Percentiles rank a stretch among this genome's conserved stretches.
Evolutionary conservation across 2,797 vertebrate genomes (phyloP).

Genomic region (Alosa sapidissima): DNA sequence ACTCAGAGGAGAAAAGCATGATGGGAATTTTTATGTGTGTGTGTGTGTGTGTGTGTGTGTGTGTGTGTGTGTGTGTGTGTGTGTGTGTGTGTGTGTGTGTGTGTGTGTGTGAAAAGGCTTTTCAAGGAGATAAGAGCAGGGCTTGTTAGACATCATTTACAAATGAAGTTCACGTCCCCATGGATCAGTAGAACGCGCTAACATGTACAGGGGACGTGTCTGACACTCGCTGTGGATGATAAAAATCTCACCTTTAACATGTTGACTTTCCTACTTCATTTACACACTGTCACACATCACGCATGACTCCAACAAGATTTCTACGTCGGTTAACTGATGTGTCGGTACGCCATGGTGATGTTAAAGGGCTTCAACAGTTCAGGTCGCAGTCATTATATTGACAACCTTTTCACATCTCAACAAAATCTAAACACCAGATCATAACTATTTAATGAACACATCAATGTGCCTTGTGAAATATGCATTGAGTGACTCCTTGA

Average conservation of each 20-base stretch:
- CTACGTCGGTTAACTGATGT: too few species aligned
- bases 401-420: neutral
- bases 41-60: neutral
- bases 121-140: too few species aligned
- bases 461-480: neutral
- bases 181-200: neutral
- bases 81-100: neutral
- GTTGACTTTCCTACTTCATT: constrained; percentile 7
- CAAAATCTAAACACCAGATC: neutral
- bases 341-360: too few species aligned
- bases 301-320: too few species aligned
- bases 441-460: neutral
- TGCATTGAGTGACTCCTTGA: neutral
- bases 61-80: neutral
- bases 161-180: neutral
- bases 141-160: neutral
- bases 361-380: neutral
- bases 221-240: neutral
- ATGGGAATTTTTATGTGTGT: neutral
- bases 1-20: neutral
- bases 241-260: constrained; percentile 17
- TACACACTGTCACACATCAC: neutral
- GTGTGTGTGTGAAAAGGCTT: neutral
- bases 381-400: neutral
- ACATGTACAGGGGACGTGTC: neutral